Conservation (phyloP, 2,113 vertebrate genomes). For the Carassius gibelio region DNA sequence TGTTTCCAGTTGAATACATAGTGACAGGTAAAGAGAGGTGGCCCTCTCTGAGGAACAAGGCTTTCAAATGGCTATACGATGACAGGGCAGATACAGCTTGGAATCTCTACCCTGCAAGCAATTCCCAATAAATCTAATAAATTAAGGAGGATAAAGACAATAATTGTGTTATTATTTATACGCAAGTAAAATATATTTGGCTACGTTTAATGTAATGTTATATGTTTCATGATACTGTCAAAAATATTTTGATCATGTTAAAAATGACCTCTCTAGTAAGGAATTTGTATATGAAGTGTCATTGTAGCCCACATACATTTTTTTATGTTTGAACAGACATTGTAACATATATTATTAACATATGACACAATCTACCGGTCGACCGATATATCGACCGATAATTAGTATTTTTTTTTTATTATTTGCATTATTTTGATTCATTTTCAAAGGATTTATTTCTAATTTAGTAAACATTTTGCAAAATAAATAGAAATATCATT, state of each 20-base stretch:
- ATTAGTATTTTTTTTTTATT: too few species aligned
- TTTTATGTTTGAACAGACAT: neutral
- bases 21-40: conserved; percentile 56
- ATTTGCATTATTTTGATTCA: too few species aligned
- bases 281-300: neutral
- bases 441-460: neutral
- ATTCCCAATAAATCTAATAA: conserved; percentile 31
- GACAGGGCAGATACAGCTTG: conserved; percentile 43
- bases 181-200: conserved; percentile 21
- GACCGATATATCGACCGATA: neutral
- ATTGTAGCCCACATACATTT: neutral
- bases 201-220: neutral
- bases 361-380: neutral
- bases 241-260: neutral
- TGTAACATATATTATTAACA: neutral
- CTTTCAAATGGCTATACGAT: conserved; percentile 48
- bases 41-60: conserved; percentile 34
- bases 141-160: neutral
- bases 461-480: neutral
- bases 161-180: conserved; percentile 22
- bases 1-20: conserved; percentile 59
- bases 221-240: neutral
- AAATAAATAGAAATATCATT: neutral
- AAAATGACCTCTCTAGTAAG: neutral
- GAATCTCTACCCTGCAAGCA: neutral